Percentiles rank a stretch among this genome's conserved stretches.
phyloP scores from a whole-genome alignment of 2,113 vertebrate species.

The Grammomys dolichurus region DNA sequence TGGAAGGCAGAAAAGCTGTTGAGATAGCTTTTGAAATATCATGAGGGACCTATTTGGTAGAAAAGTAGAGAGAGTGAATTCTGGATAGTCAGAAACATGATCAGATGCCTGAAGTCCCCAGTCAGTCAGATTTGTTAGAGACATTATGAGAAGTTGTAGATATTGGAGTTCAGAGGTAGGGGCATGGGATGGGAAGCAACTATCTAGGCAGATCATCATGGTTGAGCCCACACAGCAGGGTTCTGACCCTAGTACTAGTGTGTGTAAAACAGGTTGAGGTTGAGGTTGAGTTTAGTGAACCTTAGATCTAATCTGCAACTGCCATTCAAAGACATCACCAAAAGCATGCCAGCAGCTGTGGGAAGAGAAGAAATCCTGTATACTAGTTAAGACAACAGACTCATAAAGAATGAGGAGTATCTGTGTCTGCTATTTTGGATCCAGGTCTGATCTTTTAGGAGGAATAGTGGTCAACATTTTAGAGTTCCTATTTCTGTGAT shows the following conservation, averaged over 20 bases:
- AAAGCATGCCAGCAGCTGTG: background rate
- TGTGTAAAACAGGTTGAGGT: background rate
- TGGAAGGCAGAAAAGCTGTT: background rate
- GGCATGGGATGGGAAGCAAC: background rate
- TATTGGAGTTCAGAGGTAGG: background rate
- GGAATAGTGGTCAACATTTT: background rate
- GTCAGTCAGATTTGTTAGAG: background rate
- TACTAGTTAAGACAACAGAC: background rate
- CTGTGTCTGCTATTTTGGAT: background rate
- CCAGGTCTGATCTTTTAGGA: background rate
- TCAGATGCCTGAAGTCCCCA: background rate
- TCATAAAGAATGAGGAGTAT: background rate
- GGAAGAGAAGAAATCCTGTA: background rate
- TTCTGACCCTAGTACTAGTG: background rate
- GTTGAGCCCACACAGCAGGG: background rate
- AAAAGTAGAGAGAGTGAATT: background rate
- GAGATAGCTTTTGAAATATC: slow-evolving; percentile 19
- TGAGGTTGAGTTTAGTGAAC: background rate
- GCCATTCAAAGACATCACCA: background rate
- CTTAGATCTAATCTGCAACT: background rate
- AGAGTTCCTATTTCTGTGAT: background rate
- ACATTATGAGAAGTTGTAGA: background rate
- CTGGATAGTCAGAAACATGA: background rate
- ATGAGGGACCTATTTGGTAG: background rate
- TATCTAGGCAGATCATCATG: background rate